Base-by-base conservation (phyloP, 2,797 vertebrate species). In the Perdix hodgsoniae region DNA sequence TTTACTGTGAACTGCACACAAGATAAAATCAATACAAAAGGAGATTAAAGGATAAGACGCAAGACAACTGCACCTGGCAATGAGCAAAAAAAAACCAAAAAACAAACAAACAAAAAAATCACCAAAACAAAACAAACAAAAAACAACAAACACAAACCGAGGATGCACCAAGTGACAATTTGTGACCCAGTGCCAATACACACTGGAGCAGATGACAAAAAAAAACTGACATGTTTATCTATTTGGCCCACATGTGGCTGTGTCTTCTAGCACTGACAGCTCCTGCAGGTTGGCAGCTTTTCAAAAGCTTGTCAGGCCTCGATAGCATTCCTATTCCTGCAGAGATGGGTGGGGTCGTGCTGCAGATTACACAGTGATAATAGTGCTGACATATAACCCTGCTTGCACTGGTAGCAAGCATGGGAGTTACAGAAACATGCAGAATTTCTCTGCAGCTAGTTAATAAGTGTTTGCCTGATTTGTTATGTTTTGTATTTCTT, bases 191-290 rank as follows among this genome's bases (percentile, higher is more conserved):
- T 64, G 73, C 84, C 81, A 86, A 17, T 59, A 52, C 63, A 60
- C 52, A 73, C 40, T 39, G 60, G 64, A 54, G 65, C 61, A 86
- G 89, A 91, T 76, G 82, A 87, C 12, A 96, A 96, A 90, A 83
- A 96, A 73, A 52, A 52, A 90, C 77, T 77, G 88, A 86, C 89
- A 61, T 69, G 89, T 94, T 97, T 97, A 97, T 97, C 96, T 96
- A 47, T 95, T 90, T 92, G 90, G 93, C 83, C 91, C 96, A 97
- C 94, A 96, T 95, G 97, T 69, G 82, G 83, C 78, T 87, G 70
- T 88, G 83, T 86, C 89, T 94, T 86, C 94, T 39, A 76, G 85
- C 91, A 83, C 42, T 91, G 95, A 91, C 90, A 95, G 95, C 89
- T 93, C 94, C 92, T 84, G 88, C 82, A 88, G 89, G 85, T 39